Evolutionary conservation across 2,888 invertebrate genomes (phyloP), one percentile per base, ranked within the genome.

Genomic region (Bellardia pandia): DNA sequence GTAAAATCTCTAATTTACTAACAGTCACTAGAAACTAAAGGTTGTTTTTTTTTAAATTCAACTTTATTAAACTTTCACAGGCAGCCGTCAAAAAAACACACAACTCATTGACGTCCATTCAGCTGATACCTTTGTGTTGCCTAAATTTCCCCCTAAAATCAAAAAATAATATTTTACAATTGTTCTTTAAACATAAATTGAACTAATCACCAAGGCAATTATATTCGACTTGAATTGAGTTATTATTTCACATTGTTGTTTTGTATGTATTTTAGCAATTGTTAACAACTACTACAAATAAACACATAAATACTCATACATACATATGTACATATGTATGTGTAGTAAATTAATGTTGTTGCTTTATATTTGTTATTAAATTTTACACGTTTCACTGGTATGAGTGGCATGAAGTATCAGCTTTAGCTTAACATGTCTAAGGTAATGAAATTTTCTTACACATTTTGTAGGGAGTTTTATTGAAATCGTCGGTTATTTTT

Each of bases 381-480:
- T 14, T 30, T 64, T 42, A 2, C 3, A 2, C 5, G 33, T 33
- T 33, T 33, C 5, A 33, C 33, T 33, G 33, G 1, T 33, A 6
- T 42, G 3, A 68, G 3, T 0, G 42, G 42, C 37, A 68, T 30
- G n/a, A 62, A 62, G 16, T 62, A 48, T 3, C 37, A 75, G 16
- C 62, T 69, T 51, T 62, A 75, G 62, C 51, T 75, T 16, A 51
- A 62, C 75, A 75, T 75, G 75, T 75, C 75, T 64, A 16, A 62
- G 48, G 48, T 75, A 75, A 75, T 75, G 75, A 75, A 75, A 62
- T 64, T 75, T 75, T 75, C 62, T 75, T 75, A 62, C 37, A 62
- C 51, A 62, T 75, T 48, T 33, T 62, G 60, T 62, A 37, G 9
- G 33, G 75, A 45, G 48, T 75, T 75, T 51, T 75, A 62, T 75